Percentiles rank a stretch among this genome's conserved stretches.
Evolutionary conservation across 2,888 invertebrate species (phyloP).

Genomic region (Synergus umbraculus): DNA sequence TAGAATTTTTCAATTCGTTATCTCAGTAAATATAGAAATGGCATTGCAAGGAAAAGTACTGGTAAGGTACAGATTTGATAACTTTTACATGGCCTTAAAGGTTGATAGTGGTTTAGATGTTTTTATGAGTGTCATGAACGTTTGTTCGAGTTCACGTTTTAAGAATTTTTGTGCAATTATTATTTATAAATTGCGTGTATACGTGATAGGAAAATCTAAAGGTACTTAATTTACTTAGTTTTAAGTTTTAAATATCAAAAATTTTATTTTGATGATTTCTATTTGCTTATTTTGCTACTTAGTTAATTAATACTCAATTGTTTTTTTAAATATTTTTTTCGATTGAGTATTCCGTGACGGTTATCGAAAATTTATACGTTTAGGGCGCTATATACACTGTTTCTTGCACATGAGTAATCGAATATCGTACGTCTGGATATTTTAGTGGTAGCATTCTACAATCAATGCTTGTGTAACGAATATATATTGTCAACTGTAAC

Average conservation of each 20-base stretch:
- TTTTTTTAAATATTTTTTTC: neutral
- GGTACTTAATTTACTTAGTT: neutral
- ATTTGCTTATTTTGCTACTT: neutral
- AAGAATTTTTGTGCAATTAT: neutral
- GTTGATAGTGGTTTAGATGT: neutral
- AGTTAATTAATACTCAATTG: neutral
- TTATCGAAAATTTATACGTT: neutral
- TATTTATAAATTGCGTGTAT: neutral
- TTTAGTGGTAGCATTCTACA: constrained; percentile 40
- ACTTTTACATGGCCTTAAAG: neutral
- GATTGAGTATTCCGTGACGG: neutral
- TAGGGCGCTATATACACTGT: neutral
- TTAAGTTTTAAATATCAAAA: neutral
- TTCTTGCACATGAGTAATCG: constrained; percentile 29
- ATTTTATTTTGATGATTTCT: neutral
- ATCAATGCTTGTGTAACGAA: constrained; percentile 55
- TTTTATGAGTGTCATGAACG: neutral
- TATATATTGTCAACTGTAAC: constrained; percentile 58
- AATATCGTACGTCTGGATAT: constrained; percentile 20
- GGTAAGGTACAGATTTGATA: too few relatives aligned
- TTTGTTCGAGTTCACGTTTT: neutral
- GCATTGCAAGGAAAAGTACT: too few relatives aligned
- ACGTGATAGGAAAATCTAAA: neutral
- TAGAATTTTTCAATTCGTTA: too few relatives aligned
- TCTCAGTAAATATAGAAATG: too few relatives aligned